phyloP scores from a whole-genome alignment of 2,113 vertebrate genomes.

The Boleophthalmus pectinirostris region DNA sequence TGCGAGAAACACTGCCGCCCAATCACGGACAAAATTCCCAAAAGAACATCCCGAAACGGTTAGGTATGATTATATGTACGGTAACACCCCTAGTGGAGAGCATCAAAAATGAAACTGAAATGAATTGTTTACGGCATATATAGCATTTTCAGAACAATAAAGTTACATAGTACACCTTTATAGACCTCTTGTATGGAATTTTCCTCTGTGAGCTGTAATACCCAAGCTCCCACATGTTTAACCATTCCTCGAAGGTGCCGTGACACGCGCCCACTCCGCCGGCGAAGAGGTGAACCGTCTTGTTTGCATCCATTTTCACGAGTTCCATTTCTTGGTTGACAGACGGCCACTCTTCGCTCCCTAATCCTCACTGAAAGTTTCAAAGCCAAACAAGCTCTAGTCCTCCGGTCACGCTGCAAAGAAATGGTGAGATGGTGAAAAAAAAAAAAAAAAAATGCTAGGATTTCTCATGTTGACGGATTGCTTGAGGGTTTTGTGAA shows the following conservation, averaged over 20 bases:
- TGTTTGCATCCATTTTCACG: constrained; percentile 34
- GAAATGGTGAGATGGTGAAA: constrained; percentile 18
- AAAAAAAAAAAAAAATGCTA: constrained; percentile 6
- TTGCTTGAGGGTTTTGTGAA: constrained; percentile 37
- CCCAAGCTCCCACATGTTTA: background rate
- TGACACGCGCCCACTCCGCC: constrained; percentile 14
- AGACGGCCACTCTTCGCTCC: constrained; percentile 4
- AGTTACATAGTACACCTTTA: background rate
- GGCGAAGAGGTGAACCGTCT: background rate
- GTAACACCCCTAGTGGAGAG: too few species aligned
- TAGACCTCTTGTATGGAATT: background rate
- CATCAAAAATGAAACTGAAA: too few species aligned
- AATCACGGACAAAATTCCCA: too few species aligned
- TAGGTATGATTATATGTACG: too few species aligned
- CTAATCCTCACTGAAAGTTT: constrained; percentile 36
- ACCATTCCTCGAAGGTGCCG: constrained; percentile 24
- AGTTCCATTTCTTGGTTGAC: constrained; percentile 25
- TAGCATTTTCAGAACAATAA: too few species aligned
- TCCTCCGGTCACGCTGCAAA: constrained; percentile 17
- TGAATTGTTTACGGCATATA: too few species aligned
- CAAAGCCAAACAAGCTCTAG: constrained; percentile 28
- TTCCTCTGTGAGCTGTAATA: background rate
- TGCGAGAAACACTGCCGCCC: too few species aligned
- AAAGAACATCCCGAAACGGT: too few species aligned
- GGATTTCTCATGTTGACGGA: constrained; percentile 44